Conservation (phyloP, 2,113 vertebrate genomes). For the Hippocampus zosterae region DNA sequence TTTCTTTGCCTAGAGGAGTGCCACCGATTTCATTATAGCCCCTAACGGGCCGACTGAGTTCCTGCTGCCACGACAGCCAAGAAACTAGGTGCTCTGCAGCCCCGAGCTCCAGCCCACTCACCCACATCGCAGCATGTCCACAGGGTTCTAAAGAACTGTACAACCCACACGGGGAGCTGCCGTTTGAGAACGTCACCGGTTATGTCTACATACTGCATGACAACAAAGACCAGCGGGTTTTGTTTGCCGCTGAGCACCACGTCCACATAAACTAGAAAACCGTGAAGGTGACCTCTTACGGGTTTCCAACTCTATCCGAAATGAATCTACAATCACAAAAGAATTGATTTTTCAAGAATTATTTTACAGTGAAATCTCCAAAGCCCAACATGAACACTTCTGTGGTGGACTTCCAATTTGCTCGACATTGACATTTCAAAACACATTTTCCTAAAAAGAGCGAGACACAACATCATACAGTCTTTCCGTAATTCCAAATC, state of each 20-base stretch:
- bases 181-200: conserved; percentile 3
- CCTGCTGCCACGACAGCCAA: conserved; percentile 32
- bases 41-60: conserved; percentile 16
- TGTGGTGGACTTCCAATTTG: neutral
- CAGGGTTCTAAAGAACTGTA: conserved; percentile 38
- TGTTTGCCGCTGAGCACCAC: neutral
- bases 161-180: conserved; percentile 14
- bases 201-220: neutral
- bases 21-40: conserved; percentile 14
- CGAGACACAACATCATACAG: no score
- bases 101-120: conserved; percentile 63
- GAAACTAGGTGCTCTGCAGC: conserved; percentile 65
- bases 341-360: neutral
- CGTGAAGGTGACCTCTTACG: neutral
- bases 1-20: neutral
- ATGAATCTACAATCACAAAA: neutral
- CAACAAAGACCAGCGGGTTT: conserved; percentile 1
- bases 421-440: neutral
- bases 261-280: neutral
- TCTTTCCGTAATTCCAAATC: no score
- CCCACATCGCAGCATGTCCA: conserved; percentile 52
- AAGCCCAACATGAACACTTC: neutral
- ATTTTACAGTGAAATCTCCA: neutral
- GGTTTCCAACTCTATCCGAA: neutral
- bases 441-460: no score